A percentile compares a stretch with the other conserved stretches of the same genome.
These are phyloP conservation scores for Esox niger DNA, from an alignment of 2,113 vertebrate genomes.

Conservation along the genomic window DNA sequence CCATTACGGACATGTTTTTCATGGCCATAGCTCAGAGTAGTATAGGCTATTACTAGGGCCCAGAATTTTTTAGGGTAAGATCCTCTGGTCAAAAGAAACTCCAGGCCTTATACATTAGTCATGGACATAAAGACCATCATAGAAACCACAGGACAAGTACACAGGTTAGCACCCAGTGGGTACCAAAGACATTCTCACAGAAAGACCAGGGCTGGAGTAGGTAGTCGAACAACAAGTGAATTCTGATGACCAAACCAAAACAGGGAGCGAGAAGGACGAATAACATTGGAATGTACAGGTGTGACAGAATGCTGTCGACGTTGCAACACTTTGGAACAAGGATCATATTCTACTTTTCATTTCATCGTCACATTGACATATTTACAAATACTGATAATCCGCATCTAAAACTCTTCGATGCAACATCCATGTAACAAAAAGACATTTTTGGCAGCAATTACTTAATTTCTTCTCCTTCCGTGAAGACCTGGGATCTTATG, in stretches of 20 bases:
- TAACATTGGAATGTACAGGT: too few species aligned
- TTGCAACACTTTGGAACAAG: constrained; percentile 19
- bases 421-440: constrained; percentile 11
- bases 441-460: constrained; percentile 49
- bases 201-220: neutral
- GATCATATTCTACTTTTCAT: constrained; percentile 22
- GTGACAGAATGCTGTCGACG: neutral
- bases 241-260: too few species aligned
- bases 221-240: neutral
- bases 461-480: neutral
- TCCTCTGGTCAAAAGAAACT: too few species aligned
- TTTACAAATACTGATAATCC: neutral
- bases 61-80: too few species aligned
- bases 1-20: constrained; percentile 22
- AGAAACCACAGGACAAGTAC: constrained; percentile 47
- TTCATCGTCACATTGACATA: constrained; percentile 5
- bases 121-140: constrained; percentile 40
- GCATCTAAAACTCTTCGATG: neutral
- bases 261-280: neutral
- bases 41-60: too few species aligned
- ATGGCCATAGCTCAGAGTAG: neutral
- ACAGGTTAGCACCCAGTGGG: constrained; percentile 41
- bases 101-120: constrained; percentile 4
- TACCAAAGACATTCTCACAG: constrained; percentile 20
- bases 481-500: neutral